Base-by-base conservation (phyloP, 2,797 vertebrate species). In the Megaceryle alcyon region DNA sequence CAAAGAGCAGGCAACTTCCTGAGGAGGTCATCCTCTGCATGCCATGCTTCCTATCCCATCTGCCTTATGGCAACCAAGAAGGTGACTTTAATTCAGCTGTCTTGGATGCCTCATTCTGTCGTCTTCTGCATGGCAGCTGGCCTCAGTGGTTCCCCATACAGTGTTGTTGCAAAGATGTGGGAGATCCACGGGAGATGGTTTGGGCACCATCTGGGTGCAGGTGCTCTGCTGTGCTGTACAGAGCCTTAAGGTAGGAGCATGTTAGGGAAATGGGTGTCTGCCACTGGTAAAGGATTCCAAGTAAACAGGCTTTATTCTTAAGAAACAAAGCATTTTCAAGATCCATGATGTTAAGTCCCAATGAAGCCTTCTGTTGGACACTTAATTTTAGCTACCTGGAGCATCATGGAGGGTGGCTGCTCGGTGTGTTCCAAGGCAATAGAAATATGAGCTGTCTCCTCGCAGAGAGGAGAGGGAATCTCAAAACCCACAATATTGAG, bases 41-140 rank as follows among this genome's bases (percentile, higher is more conserved):
- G 3, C 29, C 0, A 1, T 33, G 59, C 59, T 86, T 80, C 60
- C 76, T 21, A 3, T 35, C 16, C 23, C 35, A 1, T 31, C 53
- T 49, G 75, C 59, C 13, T 28, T n/a, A 31, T 0, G 3, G 61
- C 53, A 54, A 19, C 31, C n/a, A 8, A 39, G 82, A 61, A 69
- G 26, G 10, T 71, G 73, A 29, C n/a, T 81, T 41, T 7, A 43
- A 13, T 59, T 73, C 84, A 59, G 18, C 37, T 25, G 33, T 86
- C 49, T 75, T 26, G 69, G 21, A 51, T 60, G 44, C n/a, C 29
- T 64, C 3, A 0, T 9, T 29, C 15, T 75, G 41, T 31, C 37
- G 68, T 23, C 23, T 20, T 33, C 1, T 28, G 14, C 0, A 1
- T 2, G 4, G 21, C 20, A 3, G 53, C 53, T 17, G 29, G 29